phyloP scores from a whole-genome alignment of 35 echinoderm and acorn worm genomes.

The Patiria miniata region DNA sequence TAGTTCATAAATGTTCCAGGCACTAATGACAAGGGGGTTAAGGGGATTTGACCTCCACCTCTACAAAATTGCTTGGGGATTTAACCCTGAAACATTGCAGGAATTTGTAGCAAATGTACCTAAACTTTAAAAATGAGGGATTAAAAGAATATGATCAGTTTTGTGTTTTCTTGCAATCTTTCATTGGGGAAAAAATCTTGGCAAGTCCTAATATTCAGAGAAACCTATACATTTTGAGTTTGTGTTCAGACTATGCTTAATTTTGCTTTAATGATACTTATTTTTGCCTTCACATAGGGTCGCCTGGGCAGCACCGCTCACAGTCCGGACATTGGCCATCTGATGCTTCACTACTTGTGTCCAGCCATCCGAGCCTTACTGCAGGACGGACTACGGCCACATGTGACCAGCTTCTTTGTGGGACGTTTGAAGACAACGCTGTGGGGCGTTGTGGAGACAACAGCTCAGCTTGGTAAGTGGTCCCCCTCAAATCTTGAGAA shows the following conservation, averaged over 20 bases:
- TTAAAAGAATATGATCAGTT: too few relatives aligned
- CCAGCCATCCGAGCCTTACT: conserved; percentile 80
- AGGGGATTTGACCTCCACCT: too few relatives aligned
- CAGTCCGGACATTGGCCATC: conserved; percentile 70
- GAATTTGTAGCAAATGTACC: too few relatives aligned
- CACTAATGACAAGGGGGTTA: too few relatives aligned
- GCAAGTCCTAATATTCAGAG: neutral
- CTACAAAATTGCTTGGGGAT: too few relatives aligned
- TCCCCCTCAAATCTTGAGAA: neutral
- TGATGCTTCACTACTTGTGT: conserved; percentile 81
- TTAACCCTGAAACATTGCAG: too few relatives aligned
- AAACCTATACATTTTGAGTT: neutral
- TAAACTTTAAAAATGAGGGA: too few relatives aligned
- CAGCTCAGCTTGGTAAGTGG: conserved; percentile 79
- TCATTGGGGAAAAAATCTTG: too few relatives aligned
- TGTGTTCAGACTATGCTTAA: neutral
- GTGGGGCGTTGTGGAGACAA: conserved; percentile 82
- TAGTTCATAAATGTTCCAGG: too few relatives aligned
- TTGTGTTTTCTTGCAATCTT: too few relatives aligned
- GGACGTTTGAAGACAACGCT: conserved; percentile 83
- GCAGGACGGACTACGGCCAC: conserved; percentile 75
- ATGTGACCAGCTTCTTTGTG: conserved; percentile 75
- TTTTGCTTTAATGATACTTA: neutral
- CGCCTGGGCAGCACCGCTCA: conserved; percentile 58
- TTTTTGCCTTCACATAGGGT: conserved; percentile 25